Evolutionary conservation across 1,140 invertebrate species (phyloP), one percentile per base, ranked within the genome.

Genomic region (Pinna nobilis): DNA sequence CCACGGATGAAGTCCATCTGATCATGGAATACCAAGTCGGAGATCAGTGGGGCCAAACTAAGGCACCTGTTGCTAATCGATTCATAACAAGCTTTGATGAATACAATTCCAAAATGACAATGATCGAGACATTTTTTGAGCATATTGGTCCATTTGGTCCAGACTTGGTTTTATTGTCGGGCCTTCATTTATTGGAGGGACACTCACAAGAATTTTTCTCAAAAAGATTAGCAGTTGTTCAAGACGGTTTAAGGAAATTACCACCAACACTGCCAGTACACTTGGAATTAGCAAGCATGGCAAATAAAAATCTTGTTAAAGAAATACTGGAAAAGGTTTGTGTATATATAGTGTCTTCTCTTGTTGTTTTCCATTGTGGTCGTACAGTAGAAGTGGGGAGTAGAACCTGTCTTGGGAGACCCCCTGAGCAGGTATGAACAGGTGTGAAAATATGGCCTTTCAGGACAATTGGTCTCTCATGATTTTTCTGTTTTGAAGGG

Each of bases 21-120:
- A 90, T 91, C 72, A 82, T 91, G 81, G 90, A 91, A 60, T 89
- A 89, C 68, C 82, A 86, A 57, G 84, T 88, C 23, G 88, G 87
- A 15, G 88, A 90, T 49, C 81, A 76, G 23, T 89, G 90, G 79
- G 90, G 87, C 5, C 67, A 82, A 44, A 59, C 80, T 69, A 80
- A 79, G 6, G 76, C 88, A 11, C 87, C 89, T 15, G 85, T 88
- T 28, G 89, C 89, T 11, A 90, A 86, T 49, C 79, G 90, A 28
- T 91, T 91, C 70, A 90, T 91, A 57, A 87, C 88, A 37, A 90
- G 87, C 51, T 84, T 89, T 65, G 90, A 91, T 80, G 82, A 85
- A 49, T 88, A 86, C 41, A 90, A 89, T 74, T 78, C 84, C 30
- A 83, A 83, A 41, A 73, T 80, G 39, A 80, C 81, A 11, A 80